Percentiles rank a stretch among this genome's conserved stretches.
phyloP scores from a whole-genome alignment of 2,113 vertebrate genomes.

The Cinclus cinclus region DNA sequence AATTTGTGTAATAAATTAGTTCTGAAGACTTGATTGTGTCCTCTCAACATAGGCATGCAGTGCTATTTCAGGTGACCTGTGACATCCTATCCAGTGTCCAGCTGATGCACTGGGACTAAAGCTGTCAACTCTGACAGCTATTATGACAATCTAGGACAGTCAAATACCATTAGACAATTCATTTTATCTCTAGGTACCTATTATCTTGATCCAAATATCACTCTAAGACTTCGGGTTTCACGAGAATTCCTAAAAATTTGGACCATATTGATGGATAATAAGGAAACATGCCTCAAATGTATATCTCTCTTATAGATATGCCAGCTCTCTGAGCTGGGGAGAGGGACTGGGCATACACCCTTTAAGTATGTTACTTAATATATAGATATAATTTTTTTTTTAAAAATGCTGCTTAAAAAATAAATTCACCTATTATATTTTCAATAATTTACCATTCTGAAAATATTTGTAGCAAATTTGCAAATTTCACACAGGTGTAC shows the following conservation, averaged over 20 bases:
- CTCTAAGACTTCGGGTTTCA: neutral
- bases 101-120: neutral
- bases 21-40: neutral
- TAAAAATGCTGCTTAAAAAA: neutral
- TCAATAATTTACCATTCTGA: neutral
- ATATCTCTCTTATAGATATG: neutral
- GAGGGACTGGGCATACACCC: accelerated
- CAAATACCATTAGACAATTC: neutral
- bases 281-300: accelerated
- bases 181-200: neutral
- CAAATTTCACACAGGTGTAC: neutral
- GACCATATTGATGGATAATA: neutral
- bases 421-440: neutral
- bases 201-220: neutral
- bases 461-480: neutral
- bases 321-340: accelerated
- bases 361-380: neutral
- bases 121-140: neutral
- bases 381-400: neutral
- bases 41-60: neutral
- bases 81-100: neutral
- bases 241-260: neutral
- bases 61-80: neutral
- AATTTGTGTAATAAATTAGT: neutral
- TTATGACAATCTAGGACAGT: neutral